phyloP scores from a whole-genome alignment of 37 sponge, comb jelly and placozoan genomes.

The Axinella damicornis region DNA sequence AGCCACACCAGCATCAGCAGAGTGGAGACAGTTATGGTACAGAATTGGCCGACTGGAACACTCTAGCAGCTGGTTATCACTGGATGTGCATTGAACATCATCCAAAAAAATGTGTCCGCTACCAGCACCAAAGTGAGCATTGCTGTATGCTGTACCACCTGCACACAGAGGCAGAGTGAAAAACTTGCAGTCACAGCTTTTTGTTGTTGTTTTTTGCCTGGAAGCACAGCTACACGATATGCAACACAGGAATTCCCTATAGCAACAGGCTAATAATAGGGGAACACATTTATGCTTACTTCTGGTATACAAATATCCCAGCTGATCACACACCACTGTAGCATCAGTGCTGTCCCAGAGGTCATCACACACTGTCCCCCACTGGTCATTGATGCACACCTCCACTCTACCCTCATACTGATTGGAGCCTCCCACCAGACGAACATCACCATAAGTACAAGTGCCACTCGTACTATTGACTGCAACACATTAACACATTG shows the following conservation, averaged over 20 bases:
- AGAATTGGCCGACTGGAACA: not conserved
- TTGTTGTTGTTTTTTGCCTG: no score
- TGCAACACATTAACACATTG: no score
- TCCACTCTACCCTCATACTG: not conserved
- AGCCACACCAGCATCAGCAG: slow-evolving; percentile 3
- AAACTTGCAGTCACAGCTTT: no score
- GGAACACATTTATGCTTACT: not conserved
- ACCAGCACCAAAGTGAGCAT: slow-evolving; percentile 10
- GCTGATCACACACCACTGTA: not conserved
- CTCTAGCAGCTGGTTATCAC: not conserved
- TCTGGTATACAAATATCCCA: not conserved
- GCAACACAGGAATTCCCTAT: no score
- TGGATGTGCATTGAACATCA: slow-evolving; percentile 4
- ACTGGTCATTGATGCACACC: not conserved
- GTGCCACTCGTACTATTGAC: not conserved
- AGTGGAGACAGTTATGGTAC: not conserved
- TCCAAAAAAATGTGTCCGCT: slow-evolving; percentile 1
- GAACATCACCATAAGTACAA: slow-evolving; percentile 10
- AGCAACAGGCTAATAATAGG: no score
- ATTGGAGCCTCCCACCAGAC: slow-evolving; percentile 8
- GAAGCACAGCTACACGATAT: no score
- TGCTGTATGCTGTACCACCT: not conserved
- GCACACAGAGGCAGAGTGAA: no score
- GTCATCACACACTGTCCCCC: slow-evolving; percentile 6
- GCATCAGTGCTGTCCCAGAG: not conserved